Conservation (phyloP, 2,797 vertebrate genomes). For the Scleropages formosus region DNA sequence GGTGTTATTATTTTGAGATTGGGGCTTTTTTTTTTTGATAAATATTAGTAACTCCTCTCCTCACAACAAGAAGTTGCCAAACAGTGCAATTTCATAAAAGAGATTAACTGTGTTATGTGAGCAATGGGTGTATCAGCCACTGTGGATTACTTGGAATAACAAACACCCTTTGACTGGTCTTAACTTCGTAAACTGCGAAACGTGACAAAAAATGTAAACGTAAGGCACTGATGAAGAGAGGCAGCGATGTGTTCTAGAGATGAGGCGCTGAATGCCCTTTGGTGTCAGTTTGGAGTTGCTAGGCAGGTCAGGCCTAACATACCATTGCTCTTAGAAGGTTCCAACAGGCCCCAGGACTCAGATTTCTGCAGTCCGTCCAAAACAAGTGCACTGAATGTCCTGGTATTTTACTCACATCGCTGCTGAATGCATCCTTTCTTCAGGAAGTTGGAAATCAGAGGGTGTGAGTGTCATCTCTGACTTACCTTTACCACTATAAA, state of each 20-base stretch:
- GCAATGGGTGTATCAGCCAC: constrained; percentile 33
- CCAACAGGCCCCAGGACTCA: constrained; percentile 37
- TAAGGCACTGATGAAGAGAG: not conserved
- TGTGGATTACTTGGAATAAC: no score
- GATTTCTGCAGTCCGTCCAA: constrained; percentile 52
- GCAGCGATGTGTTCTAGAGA: no score
- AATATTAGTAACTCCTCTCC: no score
- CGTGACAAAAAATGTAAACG: no score
- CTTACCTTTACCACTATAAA: not conserved
- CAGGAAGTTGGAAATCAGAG: not conserved
- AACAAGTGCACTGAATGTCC: constrained; percentile 40
- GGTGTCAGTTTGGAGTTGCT: constrained; percentile 17
- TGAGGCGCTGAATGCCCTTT: no score
- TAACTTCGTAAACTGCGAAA: no score
- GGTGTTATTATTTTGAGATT: no score
- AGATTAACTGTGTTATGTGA: constrained; percentile 37
- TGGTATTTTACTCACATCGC: constrained; percentile 43
- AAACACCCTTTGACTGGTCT: no score
- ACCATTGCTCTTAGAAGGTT: constrained; percentile 43
- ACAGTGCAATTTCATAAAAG: constrained; percentile 35
- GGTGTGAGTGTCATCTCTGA: not conserved
- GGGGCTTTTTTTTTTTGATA: no score
- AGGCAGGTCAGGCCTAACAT: constrained; percentile 37
- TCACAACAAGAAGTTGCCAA: no score
- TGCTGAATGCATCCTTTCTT: constrained; percentile 57